Evolutionary conservation across 2,797 vertebrate species (phyloP).

Genomic region (Ibycter americanus): DNA sequence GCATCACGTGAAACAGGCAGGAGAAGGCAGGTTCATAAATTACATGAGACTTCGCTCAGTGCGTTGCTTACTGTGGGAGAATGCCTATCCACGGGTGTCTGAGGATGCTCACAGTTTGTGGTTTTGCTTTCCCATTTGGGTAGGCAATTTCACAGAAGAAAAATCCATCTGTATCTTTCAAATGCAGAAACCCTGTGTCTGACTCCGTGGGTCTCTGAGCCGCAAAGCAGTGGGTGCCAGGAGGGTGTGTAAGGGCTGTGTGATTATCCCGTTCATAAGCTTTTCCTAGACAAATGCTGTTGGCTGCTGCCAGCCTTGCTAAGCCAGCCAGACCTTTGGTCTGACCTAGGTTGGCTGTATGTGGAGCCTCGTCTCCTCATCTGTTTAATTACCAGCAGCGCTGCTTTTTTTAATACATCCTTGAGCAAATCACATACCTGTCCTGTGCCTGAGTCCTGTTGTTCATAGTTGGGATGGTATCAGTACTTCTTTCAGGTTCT

Average conservation of each 20-base stretch:
- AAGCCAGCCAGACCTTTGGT: not conserved
- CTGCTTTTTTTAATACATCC: not conserved
- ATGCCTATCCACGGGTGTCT: not conserved
- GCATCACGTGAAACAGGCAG: not conserved
- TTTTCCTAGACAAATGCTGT: not conserved
- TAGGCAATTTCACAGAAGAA: not conserved
- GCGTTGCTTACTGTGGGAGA: fast-evolving
- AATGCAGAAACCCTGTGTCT: not conserved
- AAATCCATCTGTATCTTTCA: not conserved
- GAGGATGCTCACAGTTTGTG: not conserved
- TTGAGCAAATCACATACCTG: not conserved
- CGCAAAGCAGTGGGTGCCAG: not conserved
- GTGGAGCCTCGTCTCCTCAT: not conserved
- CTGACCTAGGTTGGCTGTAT: not conserved
- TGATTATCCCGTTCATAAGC: not conserved
- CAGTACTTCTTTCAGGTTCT: not conserved
- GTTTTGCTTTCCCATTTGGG: not conserved
- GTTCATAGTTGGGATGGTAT: not conserved
- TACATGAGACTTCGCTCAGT: fast-evolving
- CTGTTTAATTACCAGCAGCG: not conserved
- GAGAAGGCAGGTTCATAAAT: not conserved
- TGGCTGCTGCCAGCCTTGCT: not conserved
- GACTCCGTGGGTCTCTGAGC: not conserved
- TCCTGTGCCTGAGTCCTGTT: not conserved
- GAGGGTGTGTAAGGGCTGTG: not conserved